phyloP scores from a whole-genome alignment of 2,888 invertebrate species.

The Agrilus mali region DNA sequence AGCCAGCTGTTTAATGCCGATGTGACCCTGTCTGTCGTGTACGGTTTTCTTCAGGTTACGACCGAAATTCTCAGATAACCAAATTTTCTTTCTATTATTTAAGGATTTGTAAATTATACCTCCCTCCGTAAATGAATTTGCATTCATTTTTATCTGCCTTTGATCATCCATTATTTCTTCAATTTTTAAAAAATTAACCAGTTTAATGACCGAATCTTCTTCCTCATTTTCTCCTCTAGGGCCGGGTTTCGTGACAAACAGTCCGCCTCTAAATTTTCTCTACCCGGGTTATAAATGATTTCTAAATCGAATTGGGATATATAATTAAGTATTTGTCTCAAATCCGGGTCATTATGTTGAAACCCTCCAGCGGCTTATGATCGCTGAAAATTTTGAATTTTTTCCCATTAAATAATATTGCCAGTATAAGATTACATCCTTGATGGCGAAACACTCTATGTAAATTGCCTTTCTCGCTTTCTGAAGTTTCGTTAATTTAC shows the following conservation, averaged over 20 bases:
- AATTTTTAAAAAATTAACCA: slow-evolving; percentile 2
- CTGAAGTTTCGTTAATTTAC: slow-evolving; percentile 17
- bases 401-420: slow-evolving; percentile 16
- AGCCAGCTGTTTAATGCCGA: too few relatives aligned
- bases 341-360: slow-evolving; percentile 15
- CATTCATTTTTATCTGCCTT: neutral
- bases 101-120: slow-evolving; percentile 1
- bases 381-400: slow-evolving; percentile 14
- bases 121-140: neutral
- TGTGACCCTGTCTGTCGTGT: too few relatives aligned
- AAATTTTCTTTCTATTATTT: slow-evolving; percentile 2
- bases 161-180: slow-evolving; percentile 4
- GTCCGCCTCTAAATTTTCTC: slow-evolving; percentile 12
- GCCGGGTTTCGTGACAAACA: slow-evolving; percentile 12
- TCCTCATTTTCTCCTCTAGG: slow-evolving; percentile 4
- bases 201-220: neutral
- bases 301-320: slow-evolving; percentile 14
- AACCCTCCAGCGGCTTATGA: slow-evolving; percentile 15
- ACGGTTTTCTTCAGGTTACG: too few relatives aligned
- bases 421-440: slow-evolving; percentile 16
- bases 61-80: slow-evolving; percentile 2
- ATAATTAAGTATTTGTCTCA: slow-evolving; percentile 13
- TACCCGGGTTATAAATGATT: slow-evolving; percentile 13
- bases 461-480: slow-evolving; percentile 17
- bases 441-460: slow-evolving; percentile 16